Base-by-base conservation (phyloP, 1,140 invertebrate genomes). In the Pseudomyrmex cubaensis region DNA sequence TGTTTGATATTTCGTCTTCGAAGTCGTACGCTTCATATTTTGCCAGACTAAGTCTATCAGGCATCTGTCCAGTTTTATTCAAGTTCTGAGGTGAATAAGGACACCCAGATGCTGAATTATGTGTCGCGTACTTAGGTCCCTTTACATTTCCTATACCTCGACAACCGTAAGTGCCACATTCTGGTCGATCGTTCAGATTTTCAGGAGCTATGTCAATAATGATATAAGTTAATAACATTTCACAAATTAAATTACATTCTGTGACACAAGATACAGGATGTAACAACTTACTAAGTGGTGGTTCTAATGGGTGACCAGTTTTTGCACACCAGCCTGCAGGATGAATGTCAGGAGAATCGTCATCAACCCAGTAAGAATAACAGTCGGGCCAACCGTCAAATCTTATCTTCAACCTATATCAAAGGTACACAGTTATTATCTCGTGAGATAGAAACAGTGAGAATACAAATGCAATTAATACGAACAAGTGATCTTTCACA, bases 301-400 rank as follows among this genome's bases (percentile, higher is more conserved):
- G 95, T 94, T 98, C 97, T 5, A 99, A 92, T 1, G 97, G 96
- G 94, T 99, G 98, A 50, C 96, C 96, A 2, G 98, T 99, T 93
- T 97, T 97, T 80, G 95, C 93, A 92, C 98, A 98, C 98, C 98
- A 99, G 25, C 97, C 97, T 86, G 97, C 95, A 15, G 98, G 98
- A 95, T 99, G 98, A 89, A 99, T 96, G 93, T 98, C 97, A 0
- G 97, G 95, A 83, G 96, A 97, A 94, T 99, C 98, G 92, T 99
- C 98, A 91, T 98, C 97, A 84, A 98, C 94, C 98, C 98, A 99
- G 92, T 97, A 98, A 83, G 97, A 97, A 92, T 98, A 98, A 82
- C 96, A 96, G 85, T 96, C 96, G 1, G 97, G 96, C 98, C 98
- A 99, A 10, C 98, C 98, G 94, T 99, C 98, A 94, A 99, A 98